These are phyloP conservation scores for Thrips palmi DNA, from an alignment of 1,140 invertebrate genomes.

Conservation along the genomic window DNA sequence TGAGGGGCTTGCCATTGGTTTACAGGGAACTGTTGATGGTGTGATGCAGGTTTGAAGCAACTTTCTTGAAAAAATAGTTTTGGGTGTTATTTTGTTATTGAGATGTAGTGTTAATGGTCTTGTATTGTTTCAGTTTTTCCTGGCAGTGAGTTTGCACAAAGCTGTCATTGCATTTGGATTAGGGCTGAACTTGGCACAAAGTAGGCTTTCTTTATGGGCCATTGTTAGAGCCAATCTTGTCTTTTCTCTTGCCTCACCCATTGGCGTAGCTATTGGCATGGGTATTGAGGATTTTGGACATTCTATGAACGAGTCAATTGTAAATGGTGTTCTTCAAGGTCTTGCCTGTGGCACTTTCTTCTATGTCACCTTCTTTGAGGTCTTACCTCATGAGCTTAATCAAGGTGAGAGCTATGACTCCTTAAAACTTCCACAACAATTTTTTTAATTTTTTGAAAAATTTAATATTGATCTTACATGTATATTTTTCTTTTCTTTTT, in stretches of 20 bases:
- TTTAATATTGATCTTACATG: too few relatives aligned
- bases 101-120: too few relatives aligned
- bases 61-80: too few relatives aligned
- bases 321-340: slow-evolving; percentile 33
- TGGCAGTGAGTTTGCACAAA: slow-evolving; percentile 39
- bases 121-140: slow-evolving; percentile 30
- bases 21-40: slow-evolving; percentile 24
- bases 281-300: slow-evolving; percentile 20
- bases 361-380: slow-evolving; percentile 50
- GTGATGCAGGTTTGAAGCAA: slow-evolving; percentile 31
- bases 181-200: slow-evolving; percentile 38
- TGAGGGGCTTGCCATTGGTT: slow-evolving; percentile 38
- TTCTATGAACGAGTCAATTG: slow-evolving; percentile 19
- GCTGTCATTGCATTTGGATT: slow-evolving; percentile 38
- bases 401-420: too few relatives aligned
- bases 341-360: slow-evolving; percentile 47
- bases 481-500: too few relatives aligned
- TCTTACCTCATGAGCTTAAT: slow-evolving; percentile 32
- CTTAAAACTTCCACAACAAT: too few relatives aligned
- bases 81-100: too few relatives aligned
- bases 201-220: slow-evolving; percentile 22
- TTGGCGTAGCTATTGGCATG: slow-evolving; percentile 26
- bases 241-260: slow-evolving; percentile 33
- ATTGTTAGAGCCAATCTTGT: slow-evolving; percentile 24
- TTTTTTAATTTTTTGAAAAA: too few relatives aligned